phyloP scores from a whole-genome alignment of 2,797 vertebrate species.

The Macropus fuliginosus region DNA sequence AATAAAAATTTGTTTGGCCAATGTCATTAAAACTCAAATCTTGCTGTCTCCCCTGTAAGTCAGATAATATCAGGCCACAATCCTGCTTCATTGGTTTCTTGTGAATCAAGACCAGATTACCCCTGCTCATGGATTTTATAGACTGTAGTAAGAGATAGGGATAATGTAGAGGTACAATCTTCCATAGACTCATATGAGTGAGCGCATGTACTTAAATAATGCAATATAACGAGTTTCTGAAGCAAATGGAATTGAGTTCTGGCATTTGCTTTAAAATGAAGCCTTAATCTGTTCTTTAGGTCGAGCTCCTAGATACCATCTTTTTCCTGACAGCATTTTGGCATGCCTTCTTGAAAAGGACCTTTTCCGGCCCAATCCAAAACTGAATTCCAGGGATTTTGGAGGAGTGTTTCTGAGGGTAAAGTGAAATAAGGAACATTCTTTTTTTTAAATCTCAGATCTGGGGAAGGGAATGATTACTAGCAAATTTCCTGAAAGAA shows the following conservation, averaged over 20 bases:
- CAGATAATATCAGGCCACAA: neutral
- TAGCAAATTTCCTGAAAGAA: neutral
- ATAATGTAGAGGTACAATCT: neutral
- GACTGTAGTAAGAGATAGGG: neutral
- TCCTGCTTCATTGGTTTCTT: neutral
- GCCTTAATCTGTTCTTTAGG: neutral
- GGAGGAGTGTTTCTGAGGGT: accelerated
- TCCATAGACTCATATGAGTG: neutral
- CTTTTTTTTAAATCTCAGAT: neutral
- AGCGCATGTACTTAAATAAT: neutral
- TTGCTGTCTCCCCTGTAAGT: neutral
- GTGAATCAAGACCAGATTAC: neutral
- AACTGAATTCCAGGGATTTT: neutral
- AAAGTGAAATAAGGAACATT: neutral
- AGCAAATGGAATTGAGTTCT: neutral
- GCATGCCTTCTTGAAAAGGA: neutral
- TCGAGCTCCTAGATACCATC: neutral
- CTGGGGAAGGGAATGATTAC: neutral
- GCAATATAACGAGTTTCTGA: neutral
- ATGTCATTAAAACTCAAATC: neutral
- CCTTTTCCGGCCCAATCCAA: neutral
- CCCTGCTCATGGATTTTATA: neutral
- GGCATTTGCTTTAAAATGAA: neutral
- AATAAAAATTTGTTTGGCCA: neutral
- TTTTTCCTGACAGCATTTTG: neutral